Evolutionary conservation across 2,797 vertebrate species (phyloP), one percentile per base, ranked within the genome.

Genomic region (Pseudochaenichthys georgianus): DNA sequence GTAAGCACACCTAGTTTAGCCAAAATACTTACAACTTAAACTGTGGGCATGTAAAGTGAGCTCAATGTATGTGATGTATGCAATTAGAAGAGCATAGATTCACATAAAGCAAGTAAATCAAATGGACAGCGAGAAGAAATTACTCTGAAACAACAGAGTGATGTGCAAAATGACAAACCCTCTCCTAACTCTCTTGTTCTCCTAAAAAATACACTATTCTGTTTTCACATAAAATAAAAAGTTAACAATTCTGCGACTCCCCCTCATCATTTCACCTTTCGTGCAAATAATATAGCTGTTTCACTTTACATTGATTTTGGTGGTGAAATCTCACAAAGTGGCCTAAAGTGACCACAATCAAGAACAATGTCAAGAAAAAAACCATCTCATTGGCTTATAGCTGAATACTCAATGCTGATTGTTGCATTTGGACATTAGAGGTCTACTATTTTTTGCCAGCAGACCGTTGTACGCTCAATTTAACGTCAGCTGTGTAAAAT

Each of bases 21-120:
- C 81, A 81, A 65, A 75, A 72, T 70, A 69, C 67, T 73, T 69
- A 45, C 65, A 79, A 87, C 78, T 73, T 74, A 75, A 81, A 77
- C 63, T 69, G 58, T 21, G 46, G 48, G 46, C 28, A 46, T 63
- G 80, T 82, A 85, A 88, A 81, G 70, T 69, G 67, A 89, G 68
- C 78, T 61, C 62, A 55, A 55, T 63, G 38, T 74, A 66, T 81
- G 51, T 55, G 60, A 58, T 68, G 51, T 12, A 19, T 13, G 61
- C 48, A 82, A 51, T 77, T 65, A 70, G 51, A n/a, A 72, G 47
- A 74, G 38, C 69, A 79, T 23, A 66, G 1, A 38, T 63, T 13
- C 43, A 60, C 21, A 21, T 28, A 48, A 43, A 63, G 54, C 38
- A 11, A 50, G 60, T 53, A 42, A 60, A 78, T 73, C 42, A 67